phyloP scores from a whole-genome alignment of 2,797 vertebrate genomes.

The Sebastes itinus region DNA sequence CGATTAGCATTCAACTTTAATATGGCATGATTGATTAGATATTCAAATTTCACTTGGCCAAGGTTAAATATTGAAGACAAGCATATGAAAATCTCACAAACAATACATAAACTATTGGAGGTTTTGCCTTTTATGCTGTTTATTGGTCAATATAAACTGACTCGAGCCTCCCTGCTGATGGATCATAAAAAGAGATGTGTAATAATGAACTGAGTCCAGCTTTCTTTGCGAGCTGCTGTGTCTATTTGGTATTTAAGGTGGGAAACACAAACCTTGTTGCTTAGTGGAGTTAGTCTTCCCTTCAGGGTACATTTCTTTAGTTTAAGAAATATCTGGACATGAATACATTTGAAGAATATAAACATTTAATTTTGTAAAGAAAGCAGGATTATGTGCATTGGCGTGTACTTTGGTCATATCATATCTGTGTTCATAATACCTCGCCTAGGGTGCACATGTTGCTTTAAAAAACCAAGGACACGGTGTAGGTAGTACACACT shows the following conservation, averaged over 20 bases:
- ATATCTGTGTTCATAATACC: not conserved
- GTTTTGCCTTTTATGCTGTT: constrained; percentile 26
- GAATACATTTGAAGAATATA: not conserved
- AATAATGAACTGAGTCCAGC: constrained; percentile 8
- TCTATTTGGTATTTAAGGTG: constrained; percentile 3
- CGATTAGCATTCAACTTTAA: constrained; percentile 80
- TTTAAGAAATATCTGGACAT: constrained; percentile 21
- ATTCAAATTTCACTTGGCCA: constrained; percentile 71
- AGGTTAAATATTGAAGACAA: constrained; percentile 66
- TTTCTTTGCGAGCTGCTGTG: not conserved
- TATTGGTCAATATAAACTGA: constrained; percentile 37
- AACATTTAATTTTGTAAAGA: not conserved
- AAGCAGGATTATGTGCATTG: not conserved
- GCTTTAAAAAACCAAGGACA: constrained; percentile 58
- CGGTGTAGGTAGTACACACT: constrained; percentile 34
- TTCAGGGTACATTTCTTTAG: not conserved
- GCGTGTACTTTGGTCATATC: not conserved
- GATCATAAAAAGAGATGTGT: constrained; percentile 3
- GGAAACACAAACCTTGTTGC: not conserved
- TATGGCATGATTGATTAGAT: constrained; percentile 73
- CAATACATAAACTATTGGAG: constrained; percentile 30
- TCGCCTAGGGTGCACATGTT: not conserved
- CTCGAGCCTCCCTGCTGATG: constrained; percentile 9
- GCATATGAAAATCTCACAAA: constrained; percentile 41
- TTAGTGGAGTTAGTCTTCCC: not conserved